phyloP scores from a whole-genome alignment of 2,888 invertebrate genomes.

The Epistrophe grossulariae region DNA sequence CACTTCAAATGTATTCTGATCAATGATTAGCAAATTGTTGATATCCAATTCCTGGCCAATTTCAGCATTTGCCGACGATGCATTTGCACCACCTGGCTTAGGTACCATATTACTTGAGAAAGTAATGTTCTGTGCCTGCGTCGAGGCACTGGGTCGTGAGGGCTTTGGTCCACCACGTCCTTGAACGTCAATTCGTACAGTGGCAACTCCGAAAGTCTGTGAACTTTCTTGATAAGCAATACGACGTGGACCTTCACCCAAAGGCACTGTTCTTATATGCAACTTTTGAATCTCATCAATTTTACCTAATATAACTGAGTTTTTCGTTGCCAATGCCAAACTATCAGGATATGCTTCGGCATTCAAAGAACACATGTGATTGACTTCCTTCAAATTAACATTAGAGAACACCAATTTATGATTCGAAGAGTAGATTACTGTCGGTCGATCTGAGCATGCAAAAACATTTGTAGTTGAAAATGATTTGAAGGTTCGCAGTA shows the following conservation, averaged over 20 bases:
- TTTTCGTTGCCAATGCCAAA: slow-evolving; percentile 83
- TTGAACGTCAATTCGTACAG: slow-evolving; percentile 94
- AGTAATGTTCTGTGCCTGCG: slow-evolving; percentile 88
- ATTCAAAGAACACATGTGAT: slow-evolving; percentile 99
- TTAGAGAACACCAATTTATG: slow-evolving; percentile 99
- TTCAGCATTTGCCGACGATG: slow-evolving; percentile 82
- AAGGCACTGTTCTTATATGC: slow-evolving; percentile 97
- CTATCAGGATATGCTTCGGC: slow-evolving; percentile 97
- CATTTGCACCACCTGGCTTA: slow-evolving; percentile 84
- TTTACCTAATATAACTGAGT: slow-evolving; percentile 92
- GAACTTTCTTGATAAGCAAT: slow-evolving; percentile 97
- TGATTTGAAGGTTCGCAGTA: slow-evolving; percentile 94
- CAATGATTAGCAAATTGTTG: slow-evolving; percentile 94
- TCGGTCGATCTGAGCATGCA: slow-evolving; percentile 99
- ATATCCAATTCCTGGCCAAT: slow-evolving; percentile 94
- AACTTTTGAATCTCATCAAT: slow-evolving; percentile 99
- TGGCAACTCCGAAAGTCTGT: slow-evolving; percentile 97
- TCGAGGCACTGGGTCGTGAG: slow-evolving; percentile 90
- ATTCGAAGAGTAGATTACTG: slow-evolving; percentile 99
- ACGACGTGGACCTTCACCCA: slow-evolving; percentile 96
- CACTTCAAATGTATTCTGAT: slow-evolving; percentile 99
- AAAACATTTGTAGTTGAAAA: slow-evolving; percentile 97
- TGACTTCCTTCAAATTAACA: slow-evolving; percentile 96
- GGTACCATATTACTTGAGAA: slow-evolving; percentile 86
- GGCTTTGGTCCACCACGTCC: slow-evolving; percentile 90